These are phyloP conservation scores for Lutjanus campechanus DNA, from an alignment of 2,797 vertebrate species.

Conservation along the genomic window DNA sequence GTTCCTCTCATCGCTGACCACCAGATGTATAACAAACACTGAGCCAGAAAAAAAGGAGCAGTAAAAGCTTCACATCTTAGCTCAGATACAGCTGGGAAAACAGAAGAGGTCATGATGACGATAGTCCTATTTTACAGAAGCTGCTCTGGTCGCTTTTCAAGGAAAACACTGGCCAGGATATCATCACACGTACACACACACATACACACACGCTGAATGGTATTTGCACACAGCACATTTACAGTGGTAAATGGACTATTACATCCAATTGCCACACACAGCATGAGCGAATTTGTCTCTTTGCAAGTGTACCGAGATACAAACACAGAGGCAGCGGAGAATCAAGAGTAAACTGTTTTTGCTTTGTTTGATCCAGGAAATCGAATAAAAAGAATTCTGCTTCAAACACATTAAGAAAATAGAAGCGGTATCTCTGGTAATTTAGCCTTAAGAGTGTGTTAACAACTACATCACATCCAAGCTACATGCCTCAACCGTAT, in stretches of 20 bases:
- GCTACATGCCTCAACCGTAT: background rate
- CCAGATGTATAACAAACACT: constrained; percentile 80
- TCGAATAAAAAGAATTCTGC: constrained; percentile 32
- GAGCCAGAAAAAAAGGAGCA: constrained; percentile 40
- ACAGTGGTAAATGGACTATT: constrained; percentile 76
- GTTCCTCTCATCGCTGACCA: constrained; percentile 75
- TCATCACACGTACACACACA: constrained; percentile 20
- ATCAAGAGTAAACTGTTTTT: constrained; percentile 45
- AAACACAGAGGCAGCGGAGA: constrained; percentile 34
- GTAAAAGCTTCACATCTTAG: constrained; percentile 70
- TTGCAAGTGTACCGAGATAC: constrained; percentile 54
- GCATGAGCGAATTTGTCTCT: constrained; percentile 66
- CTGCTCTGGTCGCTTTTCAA: constrained; percentile 61
- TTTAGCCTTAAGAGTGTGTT: background rate
- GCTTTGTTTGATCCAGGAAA: constrained; percentile 50
- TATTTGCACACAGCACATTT: constrained; percentile 67
- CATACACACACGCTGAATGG: constrained; percentile 36
- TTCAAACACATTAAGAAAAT: constrained; percentile 35
- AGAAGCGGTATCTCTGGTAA: constrained; percentile 19
- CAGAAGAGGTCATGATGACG: constrained; percentile 71
- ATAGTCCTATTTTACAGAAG: constrained; percentile 64
- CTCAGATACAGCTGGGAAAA: constrained; percentile 83
- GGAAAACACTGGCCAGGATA: constrained; percentile 68
- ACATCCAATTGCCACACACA: constrained; percentile 77
- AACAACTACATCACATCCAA: background rate